A percentile compares a stretch with the other conserved stretches of the same genome.
These are phyloP conservation scores for Punctoribates punctum DNA, from an alignment of 2,888 invertebrate genomes.

Conservation along the genomic window DNA sequence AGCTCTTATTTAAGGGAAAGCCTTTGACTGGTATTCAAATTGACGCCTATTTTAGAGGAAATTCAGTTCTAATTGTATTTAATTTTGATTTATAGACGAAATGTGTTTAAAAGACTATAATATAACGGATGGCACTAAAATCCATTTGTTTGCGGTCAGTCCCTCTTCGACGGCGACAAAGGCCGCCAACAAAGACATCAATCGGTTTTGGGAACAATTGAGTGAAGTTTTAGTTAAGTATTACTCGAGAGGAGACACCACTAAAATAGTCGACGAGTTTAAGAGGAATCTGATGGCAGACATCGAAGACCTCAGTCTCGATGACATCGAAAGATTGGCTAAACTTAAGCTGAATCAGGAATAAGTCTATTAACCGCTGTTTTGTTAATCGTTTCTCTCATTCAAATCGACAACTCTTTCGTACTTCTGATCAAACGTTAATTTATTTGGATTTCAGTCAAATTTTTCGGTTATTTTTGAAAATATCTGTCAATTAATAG, in stretches of 20 bases:
- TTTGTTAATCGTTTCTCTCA: too few species aligned
- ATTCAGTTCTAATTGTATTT: not conserved
- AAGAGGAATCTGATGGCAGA: conserved; percentile 39
- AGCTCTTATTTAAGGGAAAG: conserved; percentile 49
- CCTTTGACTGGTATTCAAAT: conserved; percentile 47
- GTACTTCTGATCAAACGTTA: too few species aligned
- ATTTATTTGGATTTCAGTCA: too few species aligned
- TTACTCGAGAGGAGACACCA: conserved; percentile 47
- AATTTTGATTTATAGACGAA: conserved; percentile 43
- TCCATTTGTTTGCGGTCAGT: conserved; percentile 46
- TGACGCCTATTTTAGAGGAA: not conserved
- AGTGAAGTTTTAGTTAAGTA: conserved; percentile 47
- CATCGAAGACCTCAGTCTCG: conserved; percentile 45
- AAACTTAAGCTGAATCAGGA: not conserved
- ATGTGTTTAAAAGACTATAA: conserved; percentile 47
- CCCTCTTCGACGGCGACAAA: not conserved
- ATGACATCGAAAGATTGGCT: conserved; percentile 49
- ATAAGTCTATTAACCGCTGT: not conserved
- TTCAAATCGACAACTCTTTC: too few species aligned
- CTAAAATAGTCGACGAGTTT: conserved; percentile 48
- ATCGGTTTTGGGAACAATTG: conserved; percentile 46
- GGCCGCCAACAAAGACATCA: not conserved
- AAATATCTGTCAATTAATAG: too few species aligned
- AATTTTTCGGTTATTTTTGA: too few species aligned
- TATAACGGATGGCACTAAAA: conserved; percentile 48